phyloP scores from a whole-genome alignment of 1,140 invertebrate genomes.

The Charaxes varanes region DNA sequence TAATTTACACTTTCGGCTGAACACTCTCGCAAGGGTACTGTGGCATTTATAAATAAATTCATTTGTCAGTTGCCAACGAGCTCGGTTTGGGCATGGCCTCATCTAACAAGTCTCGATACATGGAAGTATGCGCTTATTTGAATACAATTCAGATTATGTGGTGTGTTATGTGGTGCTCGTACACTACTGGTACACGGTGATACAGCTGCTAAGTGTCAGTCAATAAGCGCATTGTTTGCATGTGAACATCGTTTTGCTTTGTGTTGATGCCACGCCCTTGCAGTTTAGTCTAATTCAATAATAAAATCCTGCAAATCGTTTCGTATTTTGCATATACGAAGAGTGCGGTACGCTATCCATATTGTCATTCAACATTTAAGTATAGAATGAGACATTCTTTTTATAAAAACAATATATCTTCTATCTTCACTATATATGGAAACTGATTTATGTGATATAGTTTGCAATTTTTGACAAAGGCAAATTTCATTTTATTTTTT shows the following conservation, averaged over 20 bases:
- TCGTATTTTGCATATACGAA: constrained; percentile 27
- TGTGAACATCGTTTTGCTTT: constrained; percentile 32
- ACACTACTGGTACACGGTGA: constrained; percentile 16
- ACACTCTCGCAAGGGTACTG: constrained; percentile 65
- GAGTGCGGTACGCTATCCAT: too few species aligned
- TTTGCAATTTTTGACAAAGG: too few species aligned
- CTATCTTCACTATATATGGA: too few species aligned
- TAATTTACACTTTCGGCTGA: constrained; percentile 67
- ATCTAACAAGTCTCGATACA: constrained; percentile 26
- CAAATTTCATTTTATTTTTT: too few species aligned
- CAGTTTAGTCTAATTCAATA: constrained; percentile 30
- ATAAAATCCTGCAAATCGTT: constrained; percentile 26
- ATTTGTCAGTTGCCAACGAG: constrained; percentile 57
- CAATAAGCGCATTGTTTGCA: constrained; percentile 27
- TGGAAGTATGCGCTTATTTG: constrained; percentile 28
- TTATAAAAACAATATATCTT: too few species aligned
- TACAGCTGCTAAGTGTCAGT: constrained; percentile 30
- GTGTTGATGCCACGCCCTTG: constrained; percentile 30
- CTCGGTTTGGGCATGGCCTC: constrained; percentile 38
- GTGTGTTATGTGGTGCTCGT: constrained; percentile 18
- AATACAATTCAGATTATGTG: constrained; percentile 31
- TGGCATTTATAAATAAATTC: constrained; percentile 66
- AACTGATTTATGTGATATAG: too few species aligned
- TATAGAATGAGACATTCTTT: too few species aligned
- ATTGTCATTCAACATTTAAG: too few species aligned